Evolutionary conservation across 2,113 vertebrate species (phyloP).

Genomic region (Gymnarchus niloticus): DNA sequence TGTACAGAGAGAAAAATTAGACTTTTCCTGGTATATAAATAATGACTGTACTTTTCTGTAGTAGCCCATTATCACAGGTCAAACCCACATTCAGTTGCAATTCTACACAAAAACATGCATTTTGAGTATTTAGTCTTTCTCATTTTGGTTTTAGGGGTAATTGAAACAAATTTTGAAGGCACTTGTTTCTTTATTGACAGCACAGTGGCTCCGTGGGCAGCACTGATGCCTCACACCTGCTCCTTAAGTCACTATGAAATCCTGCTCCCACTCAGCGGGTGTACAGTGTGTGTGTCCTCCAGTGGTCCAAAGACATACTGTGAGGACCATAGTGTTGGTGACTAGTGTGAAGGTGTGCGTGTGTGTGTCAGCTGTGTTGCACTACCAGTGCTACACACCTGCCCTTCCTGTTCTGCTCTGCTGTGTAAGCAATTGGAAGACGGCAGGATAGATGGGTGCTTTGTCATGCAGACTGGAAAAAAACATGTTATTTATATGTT

Average conservation of each 20-base stretch:
- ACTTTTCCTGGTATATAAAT: background rate
- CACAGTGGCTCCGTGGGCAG: constrained; percentile 1
- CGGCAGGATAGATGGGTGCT: too few species aligned
- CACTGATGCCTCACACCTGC: constrained; percentile 42
- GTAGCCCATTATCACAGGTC: background rate
- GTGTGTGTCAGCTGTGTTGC: background rate
- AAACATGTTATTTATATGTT: background rate
- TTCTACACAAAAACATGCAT: background rate
- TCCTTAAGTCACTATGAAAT: background rate
- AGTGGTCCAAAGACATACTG: background rate
- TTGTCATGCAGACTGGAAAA: too few species aligned
- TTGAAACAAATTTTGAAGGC: background rate
- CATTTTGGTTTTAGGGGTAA: background rate
- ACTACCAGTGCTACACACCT: too few species aligned
- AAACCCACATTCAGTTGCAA: background rate
- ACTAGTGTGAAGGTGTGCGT: background rate
- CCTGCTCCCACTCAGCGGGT: too few species aligned
- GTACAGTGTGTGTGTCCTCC: background rate
- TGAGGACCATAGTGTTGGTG: background rate
- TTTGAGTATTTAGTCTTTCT: background rate
- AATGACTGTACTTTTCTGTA: background rate
- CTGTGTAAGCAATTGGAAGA: too few species aligned
- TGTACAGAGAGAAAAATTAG: constrained; percentile 23
- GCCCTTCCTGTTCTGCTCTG: too few species aligned
- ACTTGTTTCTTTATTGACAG: background rate